Conservation (phyloP, 2,113 vertebrate species). For the Illadopsis cleaveri region DNA sequence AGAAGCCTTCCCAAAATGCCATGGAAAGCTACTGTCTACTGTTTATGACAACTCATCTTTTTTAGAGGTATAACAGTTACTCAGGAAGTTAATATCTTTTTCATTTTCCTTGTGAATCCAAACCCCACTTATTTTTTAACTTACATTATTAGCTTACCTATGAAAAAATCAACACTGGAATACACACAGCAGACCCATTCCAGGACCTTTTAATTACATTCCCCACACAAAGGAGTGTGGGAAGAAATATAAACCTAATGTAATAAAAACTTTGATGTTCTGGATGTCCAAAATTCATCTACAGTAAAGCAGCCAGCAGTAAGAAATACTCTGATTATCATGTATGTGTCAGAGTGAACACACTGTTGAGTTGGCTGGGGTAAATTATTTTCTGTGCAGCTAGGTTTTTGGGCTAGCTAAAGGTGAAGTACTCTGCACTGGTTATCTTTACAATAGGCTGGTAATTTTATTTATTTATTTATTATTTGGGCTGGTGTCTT, state of each 20-base stretch:
- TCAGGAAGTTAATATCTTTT: background rate
- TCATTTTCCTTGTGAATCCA: background rate
- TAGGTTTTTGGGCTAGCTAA: background rate
- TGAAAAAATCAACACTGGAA: background rate
- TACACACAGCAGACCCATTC: background rate
- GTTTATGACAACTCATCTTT: background rate
- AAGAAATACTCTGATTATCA: background rate
- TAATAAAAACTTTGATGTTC: background rate
- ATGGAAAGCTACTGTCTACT: background rate
- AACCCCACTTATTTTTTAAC: background rate
- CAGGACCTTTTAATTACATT: background rate
- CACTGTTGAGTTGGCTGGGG: rapidly evolving
- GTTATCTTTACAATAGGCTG: background rate
- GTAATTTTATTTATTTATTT: background rate
- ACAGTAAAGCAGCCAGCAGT: background rate
- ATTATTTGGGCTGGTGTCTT: background rate
- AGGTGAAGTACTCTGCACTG: background rate
- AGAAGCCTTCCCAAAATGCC: background rate
- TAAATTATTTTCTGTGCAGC: background rate
- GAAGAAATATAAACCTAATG: background rate
- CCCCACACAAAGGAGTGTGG: background rate
- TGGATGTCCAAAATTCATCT: background rate
- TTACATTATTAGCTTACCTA: background rate
- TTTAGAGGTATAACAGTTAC: background rate
- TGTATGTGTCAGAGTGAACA: background rate